Base-by-base conservation (phyloP, 2,888 invertebrate genomes). In the Deilephila porcellus region DNA sequence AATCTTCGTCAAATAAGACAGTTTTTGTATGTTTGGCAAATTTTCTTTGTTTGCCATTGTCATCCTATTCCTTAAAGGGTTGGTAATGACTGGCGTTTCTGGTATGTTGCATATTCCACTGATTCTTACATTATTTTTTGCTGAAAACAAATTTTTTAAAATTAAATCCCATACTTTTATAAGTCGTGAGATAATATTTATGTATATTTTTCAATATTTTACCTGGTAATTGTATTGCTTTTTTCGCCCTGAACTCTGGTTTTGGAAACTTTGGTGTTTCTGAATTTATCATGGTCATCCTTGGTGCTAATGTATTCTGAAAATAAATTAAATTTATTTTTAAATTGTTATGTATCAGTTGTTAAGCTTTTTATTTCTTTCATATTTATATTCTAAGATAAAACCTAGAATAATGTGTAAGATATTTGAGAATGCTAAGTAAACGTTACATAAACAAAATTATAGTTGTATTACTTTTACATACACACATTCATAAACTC, bases 91-190 rank as follows among this genome's bases (percentile, higher is more conserved):
- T 73, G 94, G 93, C 71, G 93, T 93, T 79, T 91, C 88, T 53
- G 89, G 82, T 75, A 93, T 91, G 32, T 88, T 83, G 76, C 77
- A 88, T 73, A 94, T 82, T 6, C 94, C 94, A 83, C 94, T 94
- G 75, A 94, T 93, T 75, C 91, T 86, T 32, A 87, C 80, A 73
- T 76, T 85, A 52, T 78, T 86, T 76, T 81, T 85, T 74, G 83
- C 88, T 87, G 81, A 76, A 85, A 87, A 72, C 17, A 4, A 11
- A 14, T 11, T 45, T 45, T 45, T 45, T 32, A 0, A 1, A 25
- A 37, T 45, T 1, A 45, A 14, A 45, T 14, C 11, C 45, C 11
- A 45, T 4, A 45, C 11, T 45, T 45, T 45, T 11, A 45, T 11
- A 14, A 11, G 0, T 14, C 3, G 11, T 14, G 45, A 45, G 45